Evolutionary conservation across 2,888 invertebrate genomes (phyloP).

Genomic region (Drosophila borealis): DNA sequence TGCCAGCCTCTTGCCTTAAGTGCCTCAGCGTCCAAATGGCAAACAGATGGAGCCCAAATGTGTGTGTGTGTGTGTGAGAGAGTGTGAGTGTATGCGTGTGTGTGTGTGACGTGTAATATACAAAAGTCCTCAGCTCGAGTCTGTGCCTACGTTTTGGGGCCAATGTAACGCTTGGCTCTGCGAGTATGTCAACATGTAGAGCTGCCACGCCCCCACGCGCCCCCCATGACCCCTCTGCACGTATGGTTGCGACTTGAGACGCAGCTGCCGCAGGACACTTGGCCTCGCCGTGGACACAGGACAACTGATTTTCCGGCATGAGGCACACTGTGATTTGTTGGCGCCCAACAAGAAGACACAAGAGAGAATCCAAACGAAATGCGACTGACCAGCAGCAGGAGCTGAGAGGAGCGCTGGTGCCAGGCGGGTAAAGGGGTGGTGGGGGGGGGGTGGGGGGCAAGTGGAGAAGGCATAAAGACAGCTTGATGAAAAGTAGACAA

Average conservation of each 20-base stretch:
- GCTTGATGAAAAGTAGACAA: constrained; percentile 65
- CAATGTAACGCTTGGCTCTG: constrained; percentile 48
- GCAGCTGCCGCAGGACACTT: constrained; percentile 54
- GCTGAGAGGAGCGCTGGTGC: constrained; percentile 7
- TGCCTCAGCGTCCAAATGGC: constrained; percentile 71
- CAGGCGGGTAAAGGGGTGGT: background rate
- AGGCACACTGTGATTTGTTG: constrained; percentile 71
- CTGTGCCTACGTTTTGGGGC: constrained; percentile 37
- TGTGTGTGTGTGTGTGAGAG: constrained; percentile 25
- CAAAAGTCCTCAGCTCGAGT: constrained; percentile 2
- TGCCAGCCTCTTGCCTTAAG: constrained; percentile 61
- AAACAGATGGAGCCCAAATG: constrained; percentile 65
- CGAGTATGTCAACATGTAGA: constrained; percentile 29
- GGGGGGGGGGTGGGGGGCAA: no score
- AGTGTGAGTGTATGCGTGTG: constrained; percentile 15
- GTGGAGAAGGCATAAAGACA: constrained; percentile 14
- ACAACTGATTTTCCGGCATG: constrained; percentile 70
- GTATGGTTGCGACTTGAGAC: constrained; percentile 49
- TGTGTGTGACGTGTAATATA: constrained; percentile 13
- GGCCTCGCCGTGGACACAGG: constrained; percentile 34
- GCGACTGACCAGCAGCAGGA: constrained; percentile 25
- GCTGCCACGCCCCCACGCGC: constrained; percentile 1
- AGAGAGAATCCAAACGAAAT: constrained; percentile 51
- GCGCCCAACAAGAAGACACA: constrained; percentile 22
- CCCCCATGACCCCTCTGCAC: constrained; percentile 2